These are phyloP conservation scores for Drosophila rellima DNA, from an alignment of 2,888 invertebrate species.

Conservation along the genomic window DNA sequence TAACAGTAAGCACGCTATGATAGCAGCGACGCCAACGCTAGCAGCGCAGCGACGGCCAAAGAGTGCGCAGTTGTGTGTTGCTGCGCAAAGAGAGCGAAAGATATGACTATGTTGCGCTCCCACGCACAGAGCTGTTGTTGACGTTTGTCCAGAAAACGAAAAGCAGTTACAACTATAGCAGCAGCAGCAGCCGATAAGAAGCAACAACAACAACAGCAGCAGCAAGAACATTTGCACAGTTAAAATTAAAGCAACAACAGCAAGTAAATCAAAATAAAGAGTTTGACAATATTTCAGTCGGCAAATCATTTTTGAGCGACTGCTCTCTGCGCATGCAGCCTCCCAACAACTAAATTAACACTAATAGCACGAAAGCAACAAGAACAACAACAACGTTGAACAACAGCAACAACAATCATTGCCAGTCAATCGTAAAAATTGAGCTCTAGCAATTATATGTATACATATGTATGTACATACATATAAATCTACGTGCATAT, in stretches of 20 bases:
- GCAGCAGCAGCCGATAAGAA: conserved; percentile 25
- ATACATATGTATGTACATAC: background rate
- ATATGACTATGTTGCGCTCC: background rate
- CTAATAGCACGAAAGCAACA: conserved; percentile 12
- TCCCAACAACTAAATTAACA: conserved; percentile 9
- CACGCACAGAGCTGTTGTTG: conserved; percentile 28
- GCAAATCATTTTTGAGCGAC: background rate
- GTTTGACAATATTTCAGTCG: conserved; percentile 27
- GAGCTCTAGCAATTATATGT: conserved; percentile 12
- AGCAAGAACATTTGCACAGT: conserved; percentile 25
- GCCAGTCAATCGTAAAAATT: conserved; percentile 19
- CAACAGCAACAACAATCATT: conserved; percentile 11
- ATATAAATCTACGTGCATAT: too few relatives aligned
- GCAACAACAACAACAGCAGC: conserved; percentile 17
- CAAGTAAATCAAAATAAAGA: conserved; percentile 4
- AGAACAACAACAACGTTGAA: conserved; percentile 5
- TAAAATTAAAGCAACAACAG: conserved; percentile 17
- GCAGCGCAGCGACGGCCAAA: conserved; percentile 41
- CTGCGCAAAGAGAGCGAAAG: conserved; percentile 63
- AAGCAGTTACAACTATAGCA: conserved; percentile 42
- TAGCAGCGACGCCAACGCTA: conserved; percentile 25
- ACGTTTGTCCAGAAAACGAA: conserved; percentile 38
- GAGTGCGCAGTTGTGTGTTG: conserved; percentile 62
- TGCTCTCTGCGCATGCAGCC: conserved; percentile 49
- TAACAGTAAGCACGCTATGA: conserved; percentile 32